Base-by-base conservation (phyloP, 2,888 invertebrate species). In the Coleophora flavipennella region DNA sequence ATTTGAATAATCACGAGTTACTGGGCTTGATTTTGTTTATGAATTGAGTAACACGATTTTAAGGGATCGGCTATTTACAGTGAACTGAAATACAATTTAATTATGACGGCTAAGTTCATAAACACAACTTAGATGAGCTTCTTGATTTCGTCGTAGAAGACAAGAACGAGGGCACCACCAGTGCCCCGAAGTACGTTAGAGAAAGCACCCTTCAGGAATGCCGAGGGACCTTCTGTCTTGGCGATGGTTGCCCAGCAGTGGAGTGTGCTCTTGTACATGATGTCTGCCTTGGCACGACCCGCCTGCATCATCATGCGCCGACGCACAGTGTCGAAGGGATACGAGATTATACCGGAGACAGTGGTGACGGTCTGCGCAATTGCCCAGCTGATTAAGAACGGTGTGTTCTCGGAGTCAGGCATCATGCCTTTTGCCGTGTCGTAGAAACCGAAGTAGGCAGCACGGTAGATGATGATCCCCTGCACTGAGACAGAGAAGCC, bases 281-380 rank as follows among this genome's bases (percentile, higher is more conserved):
- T 89, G 40, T 95, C 94, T 40, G 84, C 76, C 87, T 91, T 90
- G 62, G 90, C 90, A 51, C 93, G 91, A 41, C 96, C 96, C 57
- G 96, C 96, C 86, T 97, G 97, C 97, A 98, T 98, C 97, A 98
- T 98, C 95, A 99, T 95, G 78, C 97, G 92, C 88, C 97, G 90
- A 77, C 97, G 90, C 63, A 93, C 92, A 28, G 97, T 97, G 85
- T 98, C 97, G 86, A 98, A 94, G 64, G 97, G 97, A 88, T 98
- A 97, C 33, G 97, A 97, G 46, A 96, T 90, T 72, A 98, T 92
- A 72, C 97, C 97, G 50, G 97, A 92, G 49, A 93, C 88, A 45
- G 96, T 85, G 62, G 85, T 85, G 51, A 85, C 85, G 69, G 89
- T 80, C 91, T 95, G 95, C 59, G 96, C 96, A 78, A 96, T 96